phyloP scores from a whole-genome alignment of 2,888 invertebrate species.

The Acronicta psi region DNA sequence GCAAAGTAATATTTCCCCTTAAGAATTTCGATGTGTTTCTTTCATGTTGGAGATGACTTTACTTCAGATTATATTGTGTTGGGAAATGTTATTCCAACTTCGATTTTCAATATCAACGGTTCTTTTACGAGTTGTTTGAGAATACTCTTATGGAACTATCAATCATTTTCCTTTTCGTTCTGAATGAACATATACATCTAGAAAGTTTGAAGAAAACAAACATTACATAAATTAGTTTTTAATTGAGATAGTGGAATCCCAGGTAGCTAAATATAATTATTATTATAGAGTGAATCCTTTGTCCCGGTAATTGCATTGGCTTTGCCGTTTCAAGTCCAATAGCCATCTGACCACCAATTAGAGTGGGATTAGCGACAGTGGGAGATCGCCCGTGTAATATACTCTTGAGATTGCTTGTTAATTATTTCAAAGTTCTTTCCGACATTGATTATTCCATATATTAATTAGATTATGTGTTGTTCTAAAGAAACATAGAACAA shows the following conservation, averaged over 20 bases:
- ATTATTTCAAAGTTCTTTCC: constrained; percentile 66
- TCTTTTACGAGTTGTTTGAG: constrained; percentile 61
- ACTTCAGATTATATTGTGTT: constrained; percentile 83
- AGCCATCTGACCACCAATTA: constrained; percentile 86
- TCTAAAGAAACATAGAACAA: too few relatives aligned
- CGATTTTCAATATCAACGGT: constrained; percentile 70
- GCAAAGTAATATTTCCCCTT: constrained; percentile 88
- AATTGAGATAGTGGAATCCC: constrained; percentile 13
- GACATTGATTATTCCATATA: constrained; percentile 45
- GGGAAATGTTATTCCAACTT: constrained; percentile 76
- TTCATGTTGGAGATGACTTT: constrained; percentile 87
- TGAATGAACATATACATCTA: constrained; percentile 8
- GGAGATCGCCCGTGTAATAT: constrained; percentile 67
- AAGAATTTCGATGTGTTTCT: constrained; percentile 88
- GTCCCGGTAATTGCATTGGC: constrained; percentile 81
- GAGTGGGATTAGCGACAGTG: constrained; percentile 79
- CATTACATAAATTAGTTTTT: constrained; percentile 13
- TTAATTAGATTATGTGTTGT: neutral
- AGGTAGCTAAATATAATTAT: constrained; percentile 47
- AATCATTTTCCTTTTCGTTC: constrained; percentile 55
- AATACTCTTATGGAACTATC: constrained; percentile 54
- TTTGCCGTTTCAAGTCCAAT: constrained; percentile 85
- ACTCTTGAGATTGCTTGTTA: constrained; percentile 76
- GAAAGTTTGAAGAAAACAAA: neutral
- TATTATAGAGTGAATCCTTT: constrained; percentile 70